phyloP scores from a whole-genome alignment of 1,140 invertebrate species.

The Heterodera carotae region DNA sequence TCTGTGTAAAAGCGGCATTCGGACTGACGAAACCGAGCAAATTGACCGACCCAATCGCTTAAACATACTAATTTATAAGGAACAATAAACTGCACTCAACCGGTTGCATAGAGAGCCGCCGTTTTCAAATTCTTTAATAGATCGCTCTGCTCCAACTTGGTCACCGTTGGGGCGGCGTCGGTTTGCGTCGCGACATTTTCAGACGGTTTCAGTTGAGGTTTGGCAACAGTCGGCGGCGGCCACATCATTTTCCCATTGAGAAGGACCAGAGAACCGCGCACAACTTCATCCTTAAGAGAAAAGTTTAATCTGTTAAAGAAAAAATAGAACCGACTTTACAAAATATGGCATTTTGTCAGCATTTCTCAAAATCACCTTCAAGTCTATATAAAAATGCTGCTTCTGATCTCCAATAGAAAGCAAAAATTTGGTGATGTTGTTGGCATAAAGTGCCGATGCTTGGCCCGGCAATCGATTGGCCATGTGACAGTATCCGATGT shows the following conservation, averaged over 20 bases:
- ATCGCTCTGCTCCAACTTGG: conserved; percentile 66
- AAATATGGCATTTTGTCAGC: too few species aligned
- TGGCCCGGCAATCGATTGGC: conserved; percentile 82
- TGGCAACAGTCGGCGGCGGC: conserved; percentile 72
- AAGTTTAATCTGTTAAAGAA: background rate
- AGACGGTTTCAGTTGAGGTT: conserved; percentile 56
- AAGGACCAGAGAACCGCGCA: conserved; percentile 79
- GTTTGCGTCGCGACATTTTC: conserved; percentile 61
- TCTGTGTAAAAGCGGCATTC: conserved; percentile 80
- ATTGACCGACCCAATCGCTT: conserved; percentile 74
- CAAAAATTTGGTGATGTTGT: conserved; percentile 85
- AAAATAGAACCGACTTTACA: background rate
- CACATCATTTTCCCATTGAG: conserved; percentile 78
- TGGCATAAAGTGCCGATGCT: conserved; percentile 81
- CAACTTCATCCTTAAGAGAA: conserved; percentile 77
- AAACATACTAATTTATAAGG: conserved; percentile 32
- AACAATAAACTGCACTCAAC: conserved; percentile 63
- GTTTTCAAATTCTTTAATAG: conserved; percentile 73
- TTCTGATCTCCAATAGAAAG: conserved; percentile 75
- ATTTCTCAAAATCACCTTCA: conserved; percentile 67
- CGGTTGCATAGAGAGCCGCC: conserved; percentile 75
- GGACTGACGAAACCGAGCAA: conserved; percentile 78
- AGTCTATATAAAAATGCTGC: conserved; percentile 78
- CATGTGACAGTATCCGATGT: conserved; percentile 79
- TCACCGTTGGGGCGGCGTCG: conserved; percentile 32